Conservation (phyloP, 2,113 vertebrate genomes). For the Oxyruncus cristatus region DNA sequence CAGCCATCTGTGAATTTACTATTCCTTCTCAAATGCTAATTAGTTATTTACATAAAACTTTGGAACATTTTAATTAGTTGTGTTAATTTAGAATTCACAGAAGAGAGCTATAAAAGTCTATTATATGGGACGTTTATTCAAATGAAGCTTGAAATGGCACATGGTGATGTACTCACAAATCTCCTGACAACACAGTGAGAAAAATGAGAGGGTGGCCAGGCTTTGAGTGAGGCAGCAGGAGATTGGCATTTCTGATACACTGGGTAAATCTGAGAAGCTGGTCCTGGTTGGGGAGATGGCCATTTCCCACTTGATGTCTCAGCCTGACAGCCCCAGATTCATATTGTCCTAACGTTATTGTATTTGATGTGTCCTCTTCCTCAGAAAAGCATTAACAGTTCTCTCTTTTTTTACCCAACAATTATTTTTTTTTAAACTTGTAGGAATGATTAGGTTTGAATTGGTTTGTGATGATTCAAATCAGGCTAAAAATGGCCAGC, state of each 20-base stretch:
- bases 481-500: background rate
- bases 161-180: slow-evolving; percentile 3
- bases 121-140: slow-evolving; percentile 22
- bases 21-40: slow-evolving; percentile 44
- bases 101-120: slow-evolving; percentile 45
- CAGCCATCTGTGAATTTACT: slow-evolving; percentile 31
- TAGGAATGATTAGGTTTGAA: background rate
- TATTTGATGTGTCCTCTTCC: background rate
- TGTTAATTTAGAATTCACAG: slow-evolving; percentile 52
- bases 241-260: background rate
- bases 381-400: background rate
- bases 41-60: slow-evolving; percentile 58
- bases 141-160: slow-evolving; percentile 55
- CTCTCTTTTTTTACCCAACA: background rate
- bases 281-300: background rate
- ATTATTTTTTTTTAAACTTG: background rate
- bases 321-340: background rate
- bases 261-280: background rate
- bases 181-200: background rate
- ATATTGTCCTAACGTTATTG: background rate
- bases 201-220: background rate
- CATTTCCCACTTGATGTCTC: background rate
- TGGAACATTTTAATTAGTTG: slow-evolving; percentile 63
- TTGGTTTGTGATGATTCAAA: background rate
- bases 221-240: background rate